A percentile compares a stretch with the other conserved stretches of the same genome.
These are phyloP conservation scores for Pitangus sulphuratus DNA, from an alignment of 2,797 vertebrate species.

Conservation along the genomic window DNA sequence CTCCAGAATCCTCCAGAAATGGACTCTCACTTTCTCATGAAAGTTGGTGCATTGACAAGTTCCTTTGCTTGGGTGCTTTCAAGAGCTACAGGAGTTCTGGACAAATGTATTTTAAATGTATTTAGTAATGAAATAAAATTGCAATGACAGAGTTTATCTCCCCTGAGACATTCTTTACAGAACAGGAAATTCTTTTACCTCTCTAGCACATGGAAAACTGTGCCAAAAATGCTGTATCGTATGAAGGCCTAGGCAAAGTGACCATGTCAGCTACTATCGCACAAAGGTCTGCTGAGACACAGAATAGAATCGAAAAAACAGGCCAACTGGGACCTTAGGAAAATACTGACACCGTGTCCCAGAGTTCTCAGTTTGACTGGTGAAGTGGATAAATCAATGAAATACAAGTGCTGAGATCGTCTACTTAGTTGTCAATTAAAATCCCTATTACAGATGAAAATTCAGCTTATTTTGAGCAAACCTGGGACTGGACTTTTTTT, in stretches of 20 bases:
- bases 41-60: neutral
- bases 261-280: neutral
- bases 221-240: neutral
- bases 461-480: neutral
- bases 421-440: neutral
- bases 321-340: accelerated
- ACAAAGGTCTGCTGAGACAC: neutral
- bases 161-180: neutral
- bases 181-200: neutral
- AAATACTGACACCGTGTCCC: neutral
- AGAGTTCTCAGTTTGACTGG: neutral
- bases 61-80: neutral
- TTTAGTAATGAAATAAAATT: neutral
- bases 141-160: neutral
- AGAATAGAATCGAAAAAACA: neutral
- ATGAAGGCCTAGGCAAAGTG: neutral
- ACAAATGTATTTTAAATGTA: neutral
- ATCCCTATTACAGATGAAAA: neutral
- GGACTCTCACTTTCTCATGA: neutral
- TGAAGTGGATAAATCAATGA: neutral
- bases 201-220: neutral
- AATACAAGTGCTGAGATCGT: neutral
- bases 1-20: neutral
- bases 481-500: neutral
- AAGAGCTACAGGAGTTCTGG: neutral